phyloP scores from a whole-genome alignment of 2,888 invertebrate genomes.

The Micropterix aruncella region DNA sequence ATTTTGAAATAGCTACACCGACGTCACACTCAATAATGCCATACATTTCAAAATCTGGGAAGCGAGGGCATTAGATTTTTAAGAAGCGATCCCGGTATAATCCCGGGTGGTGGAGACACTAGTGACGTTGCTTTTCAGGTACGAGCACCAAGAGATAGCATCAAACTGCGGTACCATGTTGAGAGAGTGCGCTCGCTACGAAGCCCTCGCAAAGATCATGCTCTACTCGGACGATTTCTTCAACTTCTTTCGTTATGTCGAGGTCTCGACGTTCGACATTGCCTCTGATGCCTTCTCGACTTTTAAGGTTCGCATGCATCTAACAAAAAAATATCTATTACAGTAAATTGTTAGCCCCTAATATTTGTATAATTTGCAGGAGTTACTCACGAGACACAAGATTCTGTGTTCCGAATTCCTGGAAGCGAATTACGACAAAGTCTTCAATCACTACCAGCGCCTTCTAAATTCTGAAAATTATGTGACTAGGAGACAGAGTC shows the following conservation, averaged over 20 bases:
- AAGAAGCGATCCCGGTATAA: too few species aligned
- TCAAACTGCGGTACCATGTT: slow-evolving; percentile 99
- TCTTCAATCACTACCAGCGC: slow-evolving; percentile 94
- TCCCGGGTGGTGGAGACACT: too few species aligned
- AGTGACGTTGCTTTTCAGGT: slow-evolving; percentile 63
- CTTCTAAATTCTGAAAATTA: slow-evolving; percentile 98
- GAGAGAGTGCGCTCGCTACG: slow-evolving; percentile 94
- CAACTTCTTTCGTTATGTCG: slow-evolving; percentile 99
- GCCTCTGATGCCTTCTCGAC: slow-evolving; percentile 99
- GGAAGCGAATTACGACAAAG: slow-evolving; percentile 97
- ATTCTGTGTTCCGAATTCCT: slow-evolving; percentile 95
- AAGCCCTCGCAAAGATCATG: slow-evolving; percentile 97
- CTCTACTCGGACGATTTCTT: slow-evolving; percentile 97
- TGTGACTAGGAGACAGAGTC: slow-evolving; percentile 95
- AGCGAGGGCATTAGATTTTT: too few species aligned
- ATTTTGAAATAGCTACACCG: too few species aligned
- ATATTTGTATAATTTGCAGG: slow-evolving; percentile 39
- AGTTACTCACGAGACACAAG: slow-evolving; percentile 88
- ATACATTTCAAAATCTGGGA: too few species aligned
- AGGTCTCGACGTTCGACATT: slow-evolving; percentile 99
- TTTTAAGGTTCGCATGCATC: slow-evolving; percentile 67
- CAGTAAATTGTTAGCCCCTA: not conserved
- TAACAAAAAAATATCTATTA: not conserved
- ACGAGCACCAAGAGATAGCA: slow-evolving; percentile 98
- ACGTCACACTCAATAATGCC: too few species aligned